These are phyloP conservation scores for Myripristis murdjan DNA, from an alignment of 2,797 vertebrate species.

Conservation along the genomic window DNA sequence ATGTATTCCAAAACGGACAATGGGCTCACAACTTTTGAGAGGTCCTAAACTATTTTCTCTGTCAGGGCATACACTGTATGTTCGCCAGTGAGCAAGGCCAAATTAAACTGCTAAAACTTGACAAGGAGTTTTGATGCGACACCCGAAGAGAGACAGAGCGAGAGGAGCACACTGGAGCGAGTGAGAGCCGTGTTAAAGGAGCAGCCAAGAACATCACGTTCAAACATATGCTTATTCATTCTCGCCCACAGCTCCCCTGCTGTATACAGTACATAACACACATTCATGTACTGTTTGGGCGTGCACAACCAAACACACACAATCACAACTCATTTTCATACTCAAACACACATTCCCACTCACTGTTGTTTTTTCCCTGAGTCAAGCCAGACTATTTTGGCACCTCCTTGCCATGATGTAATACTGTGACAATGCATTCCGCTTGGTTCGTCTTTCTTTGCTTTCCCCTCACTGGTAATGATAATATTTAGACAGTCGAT, in stretches of 20 bases:
- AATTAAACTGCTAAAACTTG: too few relatives aligned
- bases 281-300: slow-evolving; percentile 29
- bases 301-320: slow-evolving; percentile 11
- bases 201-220: slow-evolving; percentile 31
- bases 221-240: slow-evolving; percentile 28
- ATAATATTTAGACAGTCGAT: slow-evolving; percentile 54
- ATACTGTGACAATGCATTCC: slow-evolving; percentile 37
- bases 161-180: not conserved
- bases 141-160: not conserved
- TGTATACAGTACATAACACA: slow-evolving; percentile 16
- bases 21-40: not conserved
- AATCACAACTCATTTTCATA: slow-evolving; percentile 54
- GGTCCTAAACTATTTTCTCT: not conserved
- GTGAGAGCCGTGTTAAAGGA: slow-evolving; percentile 25
- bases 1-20: not conserved
- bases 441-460: slow-evolving; percentile 38
- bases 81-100: too few relatives aligned
- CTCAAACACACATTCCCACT: slow-evolving; percentile 45
- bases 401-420: slow-evolving; percentile 48
- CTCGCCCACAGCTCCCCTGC: slow-evolving; percentile 16
- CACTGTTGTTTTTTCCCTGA: slow-evolving; percentile 53
- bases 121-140: not conserved
- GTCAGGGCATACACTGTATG: too few relatives aligned
- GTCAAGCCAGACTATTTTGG: slow-evolving; percentile 55
- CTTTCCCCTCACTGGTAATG: slow-evolving; percentile 37